Evolutionary conservation across 2,797 vertebrate species (phyloP).

Genomic region (Triplophysa bombifrons): DNA sequence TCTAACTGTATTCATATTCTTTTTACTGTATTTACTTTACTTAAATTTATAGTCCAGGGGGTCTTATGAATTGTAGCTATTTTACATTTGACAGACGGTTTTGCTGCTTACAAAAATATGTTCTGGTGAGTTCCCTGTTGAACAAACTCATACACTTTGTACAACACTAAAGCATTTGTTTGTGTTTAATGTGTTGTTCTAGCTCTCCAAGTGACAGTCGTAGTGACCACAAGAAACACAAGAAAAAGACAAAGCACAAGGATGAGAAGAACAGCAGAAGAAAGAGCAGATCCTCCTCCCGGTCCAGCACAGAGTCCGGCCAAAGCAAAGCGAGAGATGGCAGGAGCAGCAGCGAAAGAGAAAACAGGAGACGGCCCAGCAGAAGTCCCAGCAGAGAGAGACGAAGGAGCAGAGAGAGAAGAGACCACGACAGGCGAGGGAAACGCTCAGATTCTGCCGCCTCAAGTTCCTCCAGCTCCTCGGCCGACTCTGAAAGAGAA

Average conservation of each 20-base stretch:
- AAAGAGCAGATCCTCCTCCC: slow-evolving; percentile 63
- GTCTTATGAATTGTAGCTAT: too few relatives aligned
- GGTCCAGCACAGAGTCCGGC: slow-evolving; percentile 39
- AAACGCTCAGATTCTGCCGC: slow-evolving; percentile 63
- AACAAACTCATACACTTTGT: too few relatives aligned
- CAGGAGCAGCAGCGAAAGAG: slow-evolving; percentile 54
- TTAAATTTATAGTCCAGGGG: too few relatives aligned
- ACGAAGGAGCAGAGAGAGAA: slow-evolving; percentile 42
- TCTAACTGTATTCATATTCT: too few relatives aligned
- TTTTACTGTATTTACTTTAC: too few relatives aligned
- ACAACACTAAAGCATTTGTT: too few relatives aligned
- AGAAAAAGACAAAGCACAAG: slow-evolving; percentile 36
- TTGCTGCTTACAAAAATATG: too few relatives aligned
- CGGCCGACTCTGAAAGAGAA: slow-evolving; percentile 69
- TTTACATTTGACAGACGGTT: too few relatives aligned
- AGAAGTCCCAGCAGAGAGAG: slow-evolving; percentile 6
- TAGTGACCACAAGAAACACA: slow-evolving; percentile 55
- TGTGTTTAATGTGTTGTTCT: background rate
- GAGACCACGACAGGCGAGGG: slow-evolving; percentile 48
- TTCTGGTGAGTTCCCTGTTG: too few relatives aligned
- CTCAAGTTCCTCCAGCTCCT: slow-evolving; percentile 80
- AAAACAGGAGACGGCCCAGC: slow-evolving; percentile 43
- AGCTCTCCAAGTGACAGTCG: slow-evolving; percentile 72
- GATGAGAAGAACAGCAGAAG: slow-evolving; percentile 30
- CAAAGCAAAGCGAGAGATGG: slow-evolving; percentile 32